Percentiles rank a stretch among this genome's conserved stretches.
phyloP scores from a whole-genome alignment of 2,113 vertebrate genomes.

The Psilopsiagon aymara region DNA sequence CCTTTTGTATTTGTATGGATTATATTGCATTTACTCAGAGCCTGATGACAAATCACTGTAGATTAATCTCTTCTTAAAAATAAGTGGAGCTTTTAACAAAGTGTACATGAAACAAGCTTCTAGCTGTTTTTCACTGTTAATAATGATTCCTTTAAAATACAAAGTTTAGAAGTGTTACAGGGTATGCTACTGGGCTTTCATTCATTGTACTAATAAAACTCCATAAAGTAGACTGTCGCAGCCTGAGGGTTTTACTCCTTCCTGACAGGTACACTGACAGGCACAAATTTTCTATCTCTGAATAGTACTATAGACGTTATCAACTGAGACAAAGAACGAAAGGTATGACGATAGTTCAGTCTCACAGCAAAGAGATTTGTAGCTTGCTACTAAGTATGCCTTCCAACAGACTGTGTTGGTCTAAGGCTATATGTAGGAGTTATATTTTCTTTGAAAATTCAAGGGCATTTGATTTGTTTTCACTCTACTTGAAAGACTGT shows the following conservation, averaged over 20 bases:
- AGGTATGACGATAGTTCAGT: constrained; percentile 82
- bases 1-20: not conserved
- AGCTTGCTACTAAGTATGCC: constrained; percentile 78
- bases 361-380: constrained; percentile 82
- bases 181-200: constrained; percentile 81
- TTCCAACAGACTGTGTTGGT: constrained; percentile 82
- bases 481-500: constrained; percentile 57
- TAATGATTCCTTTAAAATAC: constrained; percentile 79
- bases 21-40: constrained; percentile 3
- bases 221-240: constrained; percentile 75
- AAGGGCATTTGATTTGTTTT: constrained; percentile 78
- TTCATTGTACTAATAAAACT: constrained; percentile 85
- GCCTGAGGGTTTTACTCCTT: constrained; percentile 73
- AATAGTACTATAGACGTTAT: constrained; percentile 78
- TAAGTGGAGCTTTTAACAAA: constrained; percentile 47
- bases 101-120: constrained; percentile 28
- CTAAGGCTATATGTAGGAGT: constrained; percentile 82
- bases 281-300: constrained; percentile 70
- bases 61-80: constrained; percentile 46
- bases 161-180: constrained; percentile 78
- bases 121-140: constrained; percentile 80
- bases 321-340: constrained; percentile 78
- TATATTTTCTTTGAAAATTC: constrained; percentile 75
- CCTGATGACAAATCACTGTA: constrained; percentile 35
- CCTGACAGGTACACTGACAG: constrained; percentile 76